Percentiles rank a stretch among this genome's conserved stretches.
Conservation (phyloP, 2,113 vertebrate species). For the Melanerpes aurifrons region DNA sequence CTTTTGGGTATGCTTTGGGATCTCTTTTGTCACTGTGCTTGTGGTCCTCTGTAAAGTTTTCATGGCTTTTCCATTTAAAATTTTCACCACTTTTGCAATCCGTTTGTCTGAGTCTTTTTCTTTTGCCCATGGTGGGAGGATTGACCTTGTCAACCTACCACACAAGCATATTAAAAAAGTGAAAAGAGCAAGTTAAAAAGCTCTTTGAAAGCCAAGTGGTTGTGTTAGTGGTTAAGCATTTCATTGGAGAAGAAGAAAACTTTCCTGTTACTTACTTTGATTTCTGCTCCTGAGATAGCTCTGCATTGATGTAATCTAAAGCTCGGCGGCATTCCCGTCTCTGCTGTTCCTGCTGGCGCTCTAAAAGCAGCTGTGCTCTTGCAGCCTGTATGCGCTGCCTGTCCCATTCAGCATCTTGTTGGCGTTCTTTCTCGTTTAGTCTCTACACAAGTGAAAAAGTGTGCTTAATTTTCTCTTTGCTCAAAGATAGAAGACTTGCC, state of each 20-base stretch:
- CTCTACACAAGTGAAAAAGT: constrained; percentile 67
- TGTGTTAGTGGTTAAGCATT: background rate
- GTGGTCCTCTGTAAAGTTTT: too few species aligned
- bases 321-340: constrained; percentile 67
- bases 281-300: constrained; percentile 76
- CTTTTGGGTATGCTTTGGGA: too few species aligned
- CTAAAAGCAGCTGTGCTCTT: constrained; percentile 68
- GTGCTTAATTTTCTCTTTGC: background rate
- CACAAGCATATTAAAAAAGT: background rate
- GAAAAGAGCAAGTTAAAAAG: background rate
- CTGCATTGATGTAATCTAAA: constrained; percentile 78
- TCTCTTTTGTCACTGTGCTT: too few species aligned
- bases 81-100: too few species aligned
- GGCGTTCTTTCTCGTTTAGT: constrained; percentile 66
- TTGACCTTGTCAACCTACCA: too few species aligned
- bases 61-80: too few species aligned
- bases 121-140: too few species aligned
- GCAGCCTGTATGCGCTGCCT: constrained; percentile 54
- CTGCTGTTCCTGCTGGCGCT: constrained; percentile 73
- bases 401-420: constrained; percentile 72
- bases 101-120: too few species aligned
- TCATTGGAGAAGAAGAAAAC: background rate
- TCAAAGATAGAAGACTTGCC: background rate
- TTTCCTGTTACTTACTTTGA: constrained; percentile 73
- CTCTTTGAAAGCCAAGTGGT: background rate